Base-by-base conservation (phyloP, 2,113 vertebrate species). In the Salvelinus sp. region DNA sequence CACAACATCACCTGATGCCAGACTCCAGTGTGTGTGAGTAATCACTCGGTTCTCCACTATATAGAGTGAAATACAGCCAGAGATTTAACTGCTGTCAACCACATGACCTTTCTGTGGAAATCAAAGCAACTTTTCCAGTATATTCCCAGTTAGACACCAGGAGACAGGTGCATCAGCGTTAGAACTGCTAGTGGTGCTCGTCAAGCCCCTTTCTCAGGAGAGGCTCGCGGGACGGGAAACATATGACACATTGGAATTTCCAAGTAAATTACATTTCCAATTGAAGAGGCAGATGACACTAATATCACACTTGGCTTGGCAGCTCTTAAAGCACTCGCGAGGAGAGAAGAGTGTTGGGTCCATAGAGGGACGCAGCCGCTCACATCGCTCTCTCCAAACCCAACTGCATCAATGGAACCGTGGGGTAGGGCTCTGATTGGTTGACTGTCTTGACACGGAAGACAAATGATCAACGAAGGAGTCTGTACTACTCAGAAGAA, bases 261-360 rank as follows among this genome's bases (percentile, higher is more conserved):
- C 84, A 69, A 88, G 89, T 90, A 79, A 87, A 88, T 88, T 91
- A 82, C 85, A 85, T 18, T 84, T 84, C 76, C 69, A 73, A 72
- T 64, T 73, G 78, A 65, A 90, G 84, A 87, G 81, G 85, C 88
- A 88, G 81, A 90, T 89, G 88, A 92, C 90, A 86, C 87, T 90
- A 91, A 89, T 91, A 90, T 93, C 85, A 85, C 88, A 90, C 81
- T 77, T 79, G 74, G 72, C 85, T 84, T 91, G 88, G 88, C 86
- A 88, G 78, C 75, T 86, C 86, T 79, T 90, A 82, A 87, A 87
- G 86, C 73, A 86, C 78, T 82, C 78, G 85, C 70, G 54, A 38
- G 80, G 54, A 83, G 83, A 38, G 69, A 27, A 23, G 54, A 54
- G 60, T 77, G 67, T 25, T 66, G 67, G 75, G 72, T n/a, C 38